Conservation (phyloP, 2,797 vertebrate species). For the Numenius phaeopus region DNA sequence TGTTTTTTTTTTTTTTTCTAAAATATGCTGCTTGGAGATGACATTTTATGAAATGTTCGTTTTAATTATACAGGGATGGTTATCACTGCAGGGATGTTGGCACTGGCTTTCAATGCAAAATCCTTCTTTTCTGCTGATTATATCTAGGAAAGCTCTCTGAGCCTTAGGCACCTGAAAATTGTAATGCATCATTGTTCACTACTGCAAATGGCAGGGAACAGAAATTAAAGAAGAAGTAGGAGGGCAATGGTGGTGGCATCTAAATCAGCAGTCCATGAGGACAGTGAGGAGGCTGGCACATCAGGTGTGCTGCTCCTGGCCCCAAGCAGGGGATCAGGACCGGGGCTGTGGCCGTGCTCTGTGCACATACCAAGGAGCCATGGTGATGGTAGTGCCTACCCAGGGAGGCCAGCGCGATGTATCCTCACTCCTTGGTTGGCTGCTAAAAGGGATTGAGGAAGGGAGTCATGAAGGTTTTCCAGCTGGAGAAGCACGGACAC, state of each 20-base stretch:
- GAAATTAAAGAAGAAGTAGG: conserved; percentile 38
- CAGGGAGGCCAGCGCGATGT: accelerated
- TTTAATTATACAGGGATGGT: conserved; percentile 70
- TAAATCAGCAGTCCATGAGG: background rate
- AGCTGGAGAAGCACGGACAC: background rate
- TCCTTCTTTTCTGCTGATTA: conserved; percentile 68
- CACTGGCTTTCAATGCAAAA: conserved; percentile 42
- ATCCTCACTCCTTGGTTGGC: background rate
- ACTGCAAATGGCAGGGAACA: conserved; percentile 27
- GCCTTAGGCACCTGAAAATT: conserved; percentile 61
- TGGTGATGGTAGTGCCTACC: background rate
- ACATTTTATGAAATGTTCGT: conserved; percentile 57
- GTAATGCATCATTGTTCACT: conserved; percentile 55
- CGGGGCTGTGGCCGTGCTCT: accelerated
- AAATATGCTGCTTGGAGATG: conserved; percentile 44
- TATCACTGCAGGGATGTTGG: conserved; percentile 60
- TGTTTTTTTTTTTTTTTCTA: conserved; percentile 10
- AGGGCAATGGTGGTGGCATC: background rate
- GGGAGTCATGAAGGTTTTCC: background rate
- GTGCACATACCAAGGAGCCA: background rate
- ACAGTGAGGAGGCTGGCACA: background rate
- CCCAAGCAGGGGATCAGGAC: background rate
- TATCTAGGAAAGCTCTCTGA: conserved; percentile 55
- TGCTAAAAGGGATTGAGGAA: background rate
- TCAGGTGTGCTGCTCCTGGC: background rate